phyloP scores from a whole-genome alignment of 2,797 vertebrate species.

The Malurus splendens region DNA sequence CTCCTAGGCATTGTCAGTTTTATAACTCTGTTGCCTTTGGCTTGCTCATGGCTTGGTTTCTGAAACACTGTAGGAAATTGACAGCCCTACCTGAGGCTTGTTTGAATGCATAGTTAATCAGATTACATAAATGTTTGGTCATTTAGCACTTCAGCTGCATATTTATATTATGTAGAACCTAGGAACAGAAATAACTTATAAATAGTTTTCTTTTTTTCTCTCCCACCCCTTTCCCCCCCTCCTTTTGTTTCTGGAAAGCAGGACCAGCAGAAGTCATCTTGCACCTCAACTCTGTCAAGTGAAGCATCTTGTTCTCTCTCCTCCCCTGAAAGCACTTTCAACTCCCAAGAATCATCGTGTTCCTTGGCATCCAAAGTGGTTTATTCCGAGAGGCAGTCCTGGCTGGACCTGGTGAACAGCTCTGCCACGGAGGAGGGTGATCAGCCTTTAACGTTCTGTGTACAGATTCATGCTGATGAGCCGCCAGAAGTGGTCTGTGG shows the following conservation, averaged over 20 bases:
- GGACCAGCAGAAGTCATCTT: slow-evolving; percentile 77
- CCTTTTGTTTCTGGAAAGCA: slow-evolving; percentile 47
- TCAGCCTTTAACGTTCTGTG: slow-evolving; percentile 71
- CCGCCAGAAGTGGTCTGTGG: neutral
- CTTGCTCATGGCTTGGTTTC: neutral
- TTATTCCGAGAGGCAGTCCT: slow-evolving; percentile 75
- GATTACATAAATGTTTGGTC: neutral
- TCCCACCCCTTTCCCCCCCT: accelerated
- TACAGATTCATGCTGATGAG: slow-evolving; percentile 69
- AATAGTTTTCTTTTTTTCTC: neutral
- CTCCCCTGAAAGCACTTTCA: slow-evolving; percentile 80
- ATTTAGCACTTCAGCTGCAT: neutral
- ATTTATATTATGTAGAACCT: neutral
- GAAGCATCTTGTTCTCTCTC: slow-evolving; percentile 78
- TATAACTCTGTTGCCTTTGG: neutral
- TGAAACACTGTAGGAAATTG: neutral
- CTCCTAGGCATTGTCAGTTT: neutral
- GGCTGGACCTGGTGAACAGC: slow-evolving; percentile 77
- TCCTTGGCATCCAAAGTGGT: slow-evolving; percentile 75
- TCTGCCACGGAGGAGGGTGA: slow-evolving; percentile 57
- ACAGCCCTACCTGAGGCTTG: neutral
- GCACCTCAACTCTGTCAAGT: slow-evolving; percentile 73
- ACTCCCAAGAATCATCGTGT: slow-evolving; percentile 72
- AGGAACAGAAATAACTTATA: neutral
- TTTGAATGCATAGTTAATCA: neutral